phyloP scores from a whole-genome alignment of 2,113 vertebrate genomes.

The Gobiocypris rarus region DNA sequence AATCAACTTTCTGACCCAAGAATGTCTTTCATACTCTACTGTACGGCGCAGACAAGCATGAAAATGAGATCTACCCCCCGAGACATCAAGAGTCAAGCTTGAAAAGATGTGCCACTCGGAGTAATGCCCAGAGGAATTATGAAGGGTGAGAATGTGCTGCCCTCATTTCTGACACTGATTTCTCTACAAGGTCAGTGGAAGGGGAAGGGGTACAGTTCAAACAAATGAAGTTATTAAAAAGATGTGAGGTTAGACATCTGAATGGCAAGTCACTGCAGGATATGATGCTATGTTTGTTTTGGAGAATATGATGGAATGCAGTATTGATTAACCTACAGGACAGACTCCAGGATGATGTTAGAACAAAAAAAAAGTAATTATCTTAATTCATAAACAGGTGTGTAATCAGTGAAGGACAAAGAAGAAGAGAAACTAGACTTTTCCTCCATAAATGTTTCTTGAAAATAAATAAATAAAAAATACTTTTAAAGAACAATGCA shows the following conservation, averaged over 20 bases:
- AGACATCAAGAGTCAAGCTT: slow-evolving; percentile 24
- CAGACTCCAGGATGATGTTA: too few species aligned
- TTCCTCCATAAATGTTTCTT: background rate
- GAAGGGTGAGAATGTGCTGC: slow-evolving; percentile 2
- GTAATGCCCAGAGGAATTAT: background rate
- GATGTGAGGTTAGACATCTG: background rate
- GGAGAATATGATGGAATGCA: background rate
- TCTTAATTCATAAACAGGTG: too few species aligned
- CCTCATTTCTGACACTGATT: background rate
- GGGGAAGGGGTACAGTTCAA: background rate
- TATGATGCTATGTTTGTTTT: background rate
- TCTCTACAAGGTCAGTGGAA: slow-evolving; percentile 10
- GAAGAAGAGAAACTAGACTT: background rate
- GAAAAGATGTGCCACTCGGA: slow-evolving; percentile 16
- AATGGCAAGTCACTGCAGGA: background rate
- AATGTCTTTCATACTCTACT: slow-evolving; percentile 7
- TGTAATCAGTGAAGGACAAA: background rate
- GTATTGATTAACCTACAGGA: background rate
- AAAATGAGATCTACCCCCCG: slow-evolving; percentile 15
- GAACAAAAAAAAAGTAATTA: too few species aligned
- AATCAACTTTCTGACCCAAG: background rate
- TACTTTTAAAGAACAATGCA: background rate
- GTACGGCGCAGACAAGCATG: background rate
- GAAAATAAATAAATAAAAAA: background rate
- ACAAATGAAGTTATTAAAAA: slow-evolving; percentile 4